Evolutionary conservation across 2,888 invertebrate species (phyloP).

Genomic region (Hipparchia sbordonii): DNA sequence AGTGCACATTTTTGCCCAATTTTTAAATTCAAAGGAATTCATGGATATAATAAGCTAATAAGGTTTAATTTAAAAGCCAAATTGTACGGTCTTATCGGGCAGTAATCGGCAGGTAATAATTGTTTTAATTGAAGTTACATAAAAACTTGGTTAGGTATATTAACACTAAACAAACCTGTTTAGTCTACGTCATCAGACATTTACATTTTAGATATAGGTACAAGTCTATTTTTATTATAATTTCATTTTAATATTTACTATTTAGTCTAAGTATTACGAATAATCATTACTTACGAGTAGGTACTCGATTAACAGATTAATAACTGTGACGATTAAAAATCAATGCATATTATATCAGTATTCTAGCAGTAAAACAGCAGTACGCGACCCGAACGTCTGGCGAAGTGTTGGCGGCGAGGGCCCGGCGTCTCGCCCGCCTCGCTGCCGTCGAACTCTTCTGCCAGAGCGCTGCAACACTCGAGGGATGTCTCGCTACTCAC

Average conservation of each 20-base stretch:
- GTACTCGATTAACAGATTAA: no score
- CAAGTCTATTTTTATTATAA: neutral
- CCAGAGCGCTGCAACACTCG: no score
- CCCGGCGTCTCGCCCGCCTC: neutral
- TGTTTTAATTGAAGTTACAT: neutral
- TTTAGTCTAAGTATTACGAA: neutral
- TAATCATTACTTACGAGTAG: no score
- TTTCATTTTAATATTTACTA: neutral
- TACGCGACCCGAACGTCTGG: no score
- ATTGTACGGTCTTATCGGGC: neutral
- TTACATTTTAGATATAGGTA: no score
- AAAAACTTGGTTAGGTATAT: neutral
- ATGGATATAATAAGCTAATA: neutral
- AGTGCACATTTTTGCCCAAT: neutral
- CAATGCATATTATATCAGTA: no score
- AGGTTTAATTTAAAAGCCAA: neutral
- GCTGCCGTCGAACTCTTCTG: no score
- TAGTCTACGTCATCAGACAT: neutral
- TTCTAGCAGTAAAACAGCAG: no score
- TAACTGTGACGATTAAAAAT: no score
- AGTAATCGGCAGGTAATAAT: neutral
- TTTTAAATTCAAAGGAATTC: conserved; percentile 1
- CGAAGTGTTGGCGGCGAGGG: no score
- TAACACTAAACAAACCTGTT: neutral
- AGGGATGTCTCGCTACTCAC: conserved; percentile 43